Percentiles rank a stretch among this genome's conserved stretches.
Conservation (phyloP, 30 jellyfish, hydroid and myxozoan genomes). For the Aurelia sp. region DNA sequence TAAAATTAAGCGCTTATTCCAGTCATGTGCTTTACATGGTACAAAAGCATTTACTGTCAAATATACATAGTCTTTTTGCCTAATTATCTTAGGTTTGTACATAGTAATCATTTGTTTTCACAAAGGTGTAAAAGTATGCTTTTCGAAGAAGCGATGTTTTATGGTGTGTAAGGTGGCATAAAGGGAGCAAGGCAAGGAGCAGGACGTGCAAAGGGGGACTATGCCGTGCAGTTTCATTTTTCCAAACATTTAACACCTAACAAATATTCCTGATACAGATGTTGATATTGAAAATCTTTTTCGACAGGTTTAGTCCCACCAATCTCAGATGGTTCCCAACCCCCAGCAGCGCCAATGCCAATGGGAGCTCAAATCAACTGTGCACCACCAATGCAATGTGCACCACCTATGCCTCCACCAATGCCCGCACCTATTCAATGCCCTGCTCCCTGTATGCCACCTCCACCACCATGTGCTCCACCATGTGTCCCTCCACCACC, state of each 20-base stretch:
- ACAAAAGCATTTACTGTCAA: too few relatives aligned
- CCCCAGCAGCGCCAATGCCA: conserved; percentile 68
- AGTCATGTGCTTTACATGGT: too few relatives aligned
- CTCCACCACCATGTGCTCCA: conserved; percentile 77
- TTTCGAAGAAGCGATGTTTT: too few relatives aligned
- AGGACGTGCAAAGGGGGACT: conserved; percentile 31
- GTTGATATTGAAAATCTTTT: conserved; percentile 11
- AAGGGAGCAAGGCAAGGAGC: conserved; percentile 66
- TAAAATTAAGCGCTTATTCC: too few relatives aligned
- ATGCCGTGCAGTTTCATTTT: conserved; percentile 6
- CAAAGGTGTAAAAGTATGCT: neutral
- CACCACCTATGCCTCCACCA: conserved; percentile 79
- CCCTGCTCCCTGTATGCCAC: conserved; percentile 81
- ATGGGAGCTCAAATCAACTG: conserved; percentile 74
- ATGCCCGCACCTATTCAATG: conserved; percentile 76
- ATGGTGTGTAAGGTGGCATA: conserved; percentile 65
- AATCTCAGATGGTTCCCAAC: conserved; percentile 73
- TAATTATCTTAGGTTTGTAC: neutral
- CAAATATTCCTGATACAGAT: too few relatives aligned
- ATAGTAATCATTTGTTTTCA: neutral
- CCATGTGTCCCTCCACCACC: conserved; percentile 81
- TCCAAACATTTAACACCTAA: too few relatives aligned
- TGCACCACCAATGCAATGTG: conserved; percentile 82
- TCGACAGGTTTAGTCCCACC: conserved; percentile 72
- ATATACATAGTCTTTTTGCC: too few relatives aligned